Evolutionary conservation across 2,888 invertebrate genomes (phyloP), one percentile per base, ranked within the genome.

Genomic region (Cetonia aurata): DNA sequence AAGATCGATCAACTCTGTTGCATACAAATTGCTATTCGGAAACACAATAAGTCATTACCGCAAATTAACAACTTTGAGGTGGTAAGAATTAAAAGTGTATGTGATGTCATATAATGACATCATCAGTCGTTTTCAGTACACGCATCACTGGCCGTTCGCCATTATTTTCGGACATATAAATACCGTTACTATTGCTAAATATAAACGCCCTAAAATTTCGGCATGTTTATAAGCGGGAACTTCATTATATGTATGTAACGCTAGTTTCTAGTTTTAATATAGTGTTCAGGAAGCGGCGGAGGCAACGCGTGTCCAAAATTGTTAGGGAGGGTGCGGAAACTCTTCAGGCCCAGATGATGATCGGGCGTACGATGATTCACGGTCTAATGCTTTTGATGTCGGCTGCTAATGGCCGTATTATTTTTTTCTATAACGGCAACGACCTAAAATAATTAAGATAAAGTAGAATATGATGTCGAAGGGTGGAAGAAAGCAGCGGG

Each of bases 121-220:
- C 62, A 65, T 46, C 50, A 37, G 41, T 17, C 52, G 50, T 50
- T 65, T 65, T 50, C 50, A 65, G 50, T 65, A 17, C 37, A 65
- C 62, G 62, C 62, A 65, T 46, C 62, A 65, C 62, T 65, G 62
- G 50, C 62, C 17, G 62, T 65, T 65, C 41, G 62, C 62, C 62
- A 65, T 65, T 65, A 65, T 65, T 65, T 65, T 65, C 62, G 50
- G 37, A 65, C 48, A 65, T 65, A 50, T 50, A 65, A 65, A 65
- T 65, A 65, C 62, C 62, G 62, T 65, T 65, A 65, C 62, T 65
- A 65, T 65, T 65, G 50, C 62, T 65, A 65, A 65, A 65, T 65
- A 65, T 65, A 65, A 65, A 65, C 50, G 62, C 62, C 62, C 62
- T 41, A 50, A 65, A 65, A 65, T 52, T 65, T 65, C 50, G n/a